A percentile compares a stretch with the other conserved stretches of the same genome.
These are phyloP conservation scores for Ophioderma brevispina DNA, from an alignment of 35 echinoderm and acorn worm genomes.

Conservation along the genomic window DNA sequence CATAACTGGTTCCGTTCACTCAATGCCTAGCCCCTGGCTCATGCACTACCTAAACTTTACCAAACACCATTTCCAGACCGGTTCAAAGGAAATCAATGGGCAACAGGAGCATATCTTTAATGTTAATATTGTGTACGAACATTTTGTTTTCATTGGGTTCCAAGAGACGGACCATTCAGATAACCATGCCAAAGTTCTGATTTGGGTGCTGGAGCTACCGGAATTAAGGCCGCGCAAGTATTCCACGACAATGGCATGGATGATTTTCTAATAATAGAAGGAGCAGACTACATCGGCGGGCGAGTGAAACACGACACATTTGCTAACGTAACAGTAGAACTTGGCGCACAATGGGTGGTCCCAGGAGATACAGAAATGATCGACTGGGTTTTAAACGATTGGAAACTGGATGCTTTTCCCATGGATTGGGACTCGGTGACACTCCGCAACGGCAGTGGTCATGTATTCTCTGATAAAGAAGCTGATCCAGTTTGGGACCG, in stretches of 20 bases:
- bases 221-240: conserved; percentile 24
- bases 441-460: background rate
- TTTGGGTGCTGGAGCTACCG: conserved; percentile 45
- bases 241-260: conserved; percentile 25
- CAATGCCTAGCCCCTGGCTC: too few relatives aligned
- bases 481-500: background rate
- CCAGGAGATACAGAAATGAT: background rate
- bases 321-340: background rate
- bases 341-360: background rate
- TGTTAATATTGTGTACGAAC: too few relatives aligned
- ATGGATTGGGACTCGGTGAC: background rate
- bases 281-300: conserved; percentile 25
- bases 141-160: too few relatives aligned
- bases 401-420: background rate
- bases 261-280: conserved; percentile 65
- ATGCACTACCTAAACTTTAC: too few relatives aligned
- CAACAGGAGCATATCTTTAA: too few relatives aligned
- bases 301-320: conserved; percentile 23
- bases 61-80: too few relatives aligned
- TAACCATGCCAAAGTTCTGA: conserved; percentile 30
- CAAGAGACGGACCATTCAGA: too few relatives aligned
- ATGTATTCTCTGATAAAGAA: background rate
- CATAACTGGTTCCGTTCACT: too few relatives aligned
- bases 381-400: background rate
- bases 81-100: too few relatives aligned